Evolutionary conservation across 1,140 invertebrate species (phyloP).

Genomic region (Phocides pigmalion): DNA sequence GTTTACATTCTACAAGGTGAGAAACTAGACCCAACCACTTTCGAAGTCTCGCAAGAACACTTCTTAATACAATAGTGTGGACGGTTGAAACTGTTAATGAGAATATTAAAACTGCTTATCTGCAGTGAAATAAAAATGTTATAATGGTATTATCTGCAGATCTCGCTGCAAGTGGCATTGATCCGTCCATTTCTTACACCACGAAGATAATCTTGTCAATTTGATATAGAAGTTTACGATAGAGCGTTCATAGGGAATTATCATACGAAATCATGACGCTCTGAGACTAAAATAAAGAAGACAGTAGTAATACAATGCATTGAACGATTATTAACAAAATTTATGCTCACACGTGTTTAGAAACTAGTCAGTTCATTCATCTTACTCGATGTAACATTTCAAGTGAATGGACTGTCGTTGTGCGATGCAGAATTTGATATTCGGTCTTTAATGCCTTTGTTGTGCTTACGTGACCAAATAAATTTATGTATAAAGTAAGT

Average conservation of each 20-base stretch:
- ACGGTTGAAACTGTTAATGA: not conserved
- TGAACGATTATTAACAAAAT: slow-evolving; percentile 7
- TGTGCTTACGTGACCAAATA: slow-evolving; percentile 16
- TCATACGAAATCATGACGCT: not conserved
- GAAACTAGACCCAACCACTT: not conserved
- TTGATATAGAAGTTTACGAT: slow-evolving; percentile 35
- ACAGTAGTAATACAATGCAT: slow-evolving; percentile 1
- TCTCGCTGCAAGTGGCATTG: slow-evolving; percentile 40
- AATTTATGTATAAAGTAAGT: slow-evolving; percentile 11
- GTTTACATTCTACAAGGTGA: not conserved
- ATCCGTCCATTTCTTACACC: slow-evolving; percentile 38
- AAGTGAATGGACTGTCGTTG: slow-evolving; percentile 22
- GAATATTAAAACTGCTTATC: not conserved
- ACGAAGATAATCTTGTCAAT: slow-evolving; percentile 44
- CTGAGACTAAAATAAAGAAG: slow-evolving; percentile 14
- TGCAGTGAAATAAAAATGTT: not conserved
- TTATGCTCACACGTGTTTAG: slow-evolving; percentile 18
- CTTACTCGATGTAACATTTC: slow-evolving; percentile 11
- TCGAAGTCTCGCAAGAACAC: not conserved
- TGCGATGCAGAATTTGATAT: slow-evolving; percentile 21
- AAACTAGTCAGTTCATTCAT: slow-evolving; percentile 31
- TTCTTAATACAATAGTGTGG: not conserved
- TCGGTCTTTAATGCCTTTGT: slow-evolving; percentile 7
- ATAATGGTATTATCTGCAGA: slow-evolving; percentile 38
- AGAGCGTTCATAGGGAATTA: not conserved